These are phyloP conservation scores for Clarias laeviceps DNA, from an alignment of 2,797 vertebrate species.

Conservation along the genomic window DNA sequence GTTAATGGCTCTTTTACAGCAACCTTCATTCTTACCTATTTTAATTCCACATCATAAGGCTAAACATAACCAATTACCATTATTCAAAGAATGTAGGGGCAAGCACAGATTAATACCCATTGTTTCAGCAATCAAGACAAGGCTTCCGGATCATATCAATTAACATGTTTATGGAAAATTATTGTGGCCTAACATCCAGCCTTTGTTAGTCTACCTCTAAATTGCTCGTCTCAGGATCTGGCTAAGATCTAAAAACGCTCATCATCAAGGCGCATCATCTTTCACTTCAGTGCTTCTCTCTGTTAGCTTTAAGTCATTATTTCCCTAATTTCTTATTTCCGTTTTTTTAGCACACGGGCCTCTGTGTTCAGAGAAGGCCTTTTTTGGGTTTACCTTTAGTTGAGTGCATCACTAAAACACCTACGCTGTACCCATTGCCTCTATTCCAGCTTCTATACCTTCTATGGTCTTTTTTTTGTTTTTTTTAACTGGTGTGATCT, in stretches of 20 bases:
- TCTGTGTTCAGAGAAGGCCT: neutral
- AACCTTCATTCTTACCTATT: neutral
- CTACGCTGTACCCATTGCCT: constrained; percentile 33
- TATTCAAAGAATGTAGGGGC: neutral
- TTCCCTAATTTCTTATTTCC: constrained; percentile 22
- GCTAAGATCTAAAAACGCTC: neutral
- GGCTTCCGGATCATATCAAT: constrained; percentile 25
- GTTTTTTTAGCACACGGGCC: constrained; percentile 6
- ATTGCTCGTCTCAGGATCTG: neutral
- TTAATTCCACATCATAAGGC: no score
- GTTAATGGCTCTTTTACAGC: neutral
- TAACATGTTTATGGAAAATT: neutral
- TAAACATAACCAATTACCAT: neutral
- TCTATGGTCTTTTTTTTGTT: constrained; percentile 66
- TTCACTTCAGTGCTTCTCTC: neutral
- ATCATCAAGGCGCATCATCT: constrained; percentile 9
- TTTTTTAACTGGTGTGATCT: constrained; percentile 54
- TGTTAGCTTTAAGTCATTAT: neutral
- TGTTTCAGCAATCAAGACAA: neutral
- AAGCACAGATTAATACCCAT: neutral
- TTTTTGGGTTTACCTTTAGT: constrained; percentile 50
- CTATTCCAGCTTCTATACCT: constrained; percentile 61
- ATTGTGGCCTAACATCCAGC: neutral
- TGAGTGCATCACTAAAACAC: constrained; percentile 46
- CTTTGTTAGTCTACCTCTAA: constrained; percentile 45